Percentiles rank a stretch among this genome's conserved stretches.
These are phyloP conservation scores for Drosophila lowei DNA, from an alignment of 1,140 invertebrate species.

Conservation along the genomic window DNA sequence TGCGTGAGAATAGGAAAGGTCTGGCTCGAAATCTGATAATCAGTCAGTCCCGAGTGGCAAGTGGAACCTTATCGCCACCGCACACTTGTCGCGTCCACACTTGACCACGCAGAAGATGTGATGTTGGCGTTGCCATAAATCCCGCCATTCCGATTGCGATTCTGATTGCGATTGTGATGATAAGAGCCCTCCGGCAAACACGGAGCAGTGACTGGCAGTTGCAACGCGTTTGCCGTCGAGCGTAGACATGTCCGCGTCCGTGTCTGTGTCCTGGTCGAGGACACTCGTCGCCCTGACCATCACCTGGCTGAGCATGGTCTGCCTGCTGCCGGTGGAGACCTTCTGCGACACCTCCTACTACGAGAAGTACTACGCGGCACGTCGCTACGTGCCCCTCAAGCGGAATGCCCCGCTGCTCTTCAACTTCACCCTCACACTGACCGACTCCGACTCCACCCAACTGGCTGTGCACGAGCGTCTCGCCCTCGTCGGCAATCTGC, in stretches of 20 bases:
- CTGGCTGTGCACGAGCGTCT: slow-evolving; percentile 52
- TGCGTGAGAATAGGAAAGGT: slow-evolving; percentile 32
- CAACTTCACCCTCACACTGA: slow-evolving; percentile 62
- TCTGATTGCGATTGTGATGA: slow-evolving; percentile 27
- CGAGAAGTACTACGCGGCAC: slow-evolving; percentile 75
- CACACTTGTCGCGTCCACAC: slow-evolving; percentile 6
- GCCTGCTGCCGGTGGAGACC: slow-evolving; percentile 62
- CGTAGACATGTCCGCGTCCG: slow-evolving; percentile 25
- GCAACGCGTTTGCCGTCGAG: slow-evolving; percentile 22
- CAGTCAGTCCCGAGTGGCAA: not conserved
- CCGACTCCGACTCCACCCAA: not conserved
- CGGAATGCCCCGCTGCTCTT: slow-evolving; percentile 61
- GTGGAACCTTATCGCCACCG: slow-evolving; percentile 23
- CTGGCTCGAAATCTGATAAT: slow-evolving; percentile 3
- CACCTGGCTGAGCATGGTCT: slow-evolving; percentile 59
- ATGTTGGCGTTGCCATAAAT: slow-evolving; percentile 28
- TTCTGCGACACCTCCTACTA: slow-evolving; percentile 79
- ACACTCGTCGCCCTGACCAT: slow-evolving; percentile 42
- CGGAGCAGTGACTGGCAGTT: slow-evolving; percentile 13
- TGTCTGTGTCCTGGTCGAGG: slow-evolving; percentile 41
- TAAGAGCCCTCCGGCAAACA: slow-evolving; percentile 4
- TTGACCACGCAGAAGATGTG: slow-evolving; percentile 27
- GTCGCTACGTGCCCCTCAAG: slow-evolving; percentile 71
- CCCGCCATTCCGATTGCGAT: slow-evolving; percentile 23
- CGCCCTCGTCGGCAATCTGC: slow-evolving; percentile 66